Percentiles rank a stretch among this genome's conserved stretches.
phyloP scores from a whole-genome alignment of 2,113 vertebrate species.

The Eonycteris spelaea region DNA sequence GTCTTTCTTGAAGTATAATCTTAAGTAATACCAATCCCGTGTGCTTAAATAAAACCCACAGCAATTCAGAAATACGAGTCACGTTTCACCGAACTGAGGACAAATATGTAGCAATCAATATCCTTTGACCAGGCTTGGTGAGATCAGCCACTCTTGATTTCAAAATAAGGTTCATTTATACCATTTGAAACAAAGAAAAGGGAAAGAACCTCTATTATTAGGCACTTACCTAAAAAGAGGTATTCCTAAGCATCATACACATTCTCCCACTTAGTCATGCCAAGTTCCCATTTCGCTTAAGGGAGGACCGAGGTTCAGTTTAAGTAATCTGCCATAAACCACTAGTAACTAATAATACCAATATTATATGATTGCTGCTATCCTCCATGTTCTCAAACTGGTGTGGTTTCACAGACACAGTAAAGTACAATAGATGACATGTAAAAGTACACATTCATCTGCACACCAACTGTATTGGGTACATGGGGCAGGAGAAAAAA shows the following conservation, averaged over 20 bases:
- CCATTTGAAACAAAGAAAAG: neutral
- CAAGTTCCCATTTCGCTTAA: neutral
- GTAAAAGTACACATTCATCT: neutral
- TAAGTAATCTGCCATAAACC: neutral
- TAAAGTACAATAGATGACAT: neutral
- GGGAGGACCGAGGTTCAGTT: neutral
- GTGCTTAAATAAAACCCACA: neutral
- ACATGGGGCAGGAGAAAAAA: neutral
- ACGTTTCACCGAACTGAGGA: neutral
- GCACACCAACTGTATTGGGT: neutral
- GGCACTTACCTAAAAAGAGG: neutral
- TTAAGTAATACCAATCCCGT: neutral
- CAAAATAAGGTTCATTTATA: neutral
- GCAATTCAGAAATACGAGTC: neutral
- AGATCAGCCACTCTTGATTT: neutral
- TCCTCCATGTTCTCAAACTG: neutral
- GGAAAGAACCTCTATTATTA: neutral
- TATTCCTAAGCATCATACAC: neutral
- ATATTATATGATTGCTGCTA: neutral
- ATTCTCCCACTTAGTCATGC: neutral
- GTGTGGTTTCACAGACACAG: neutral
- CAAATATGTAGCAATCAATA: neutral
- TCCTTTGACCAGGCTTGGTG: neutral
- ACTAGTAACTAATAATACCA: neutral
- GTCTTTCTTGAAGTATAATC: neutral